phyloP scores from a whole-genome alignment of 2,113 vertebrate genomes.

The Speoplatyrhinus poulsoni region DNA sequence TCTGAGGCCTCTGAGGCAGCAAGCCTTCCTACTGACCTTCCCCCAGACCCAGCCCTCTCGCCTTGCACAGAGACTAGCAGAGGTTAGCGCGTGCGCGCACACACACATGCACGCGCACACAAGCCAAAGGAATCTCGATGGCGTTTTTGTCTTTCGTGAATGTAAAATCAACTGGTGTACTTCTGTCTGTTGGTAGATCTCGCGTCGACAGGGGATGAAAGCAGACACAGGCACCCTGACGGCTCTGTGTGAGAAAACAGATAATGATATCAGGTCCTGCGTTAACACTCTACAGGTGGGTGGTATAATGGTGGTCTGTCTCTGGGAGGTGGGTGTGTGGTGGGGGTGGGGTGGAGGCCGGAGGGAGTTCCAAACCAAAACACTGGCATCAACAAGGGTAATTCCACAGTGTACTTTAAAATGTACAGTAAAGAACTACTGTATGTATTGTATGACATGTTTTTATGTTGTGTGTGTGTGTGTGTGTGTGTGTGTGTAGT shows the following conservation, averaged over 20 bases:
- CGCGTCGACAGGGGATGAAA: conserved; percentile 80
- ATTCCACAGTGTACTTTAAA: not conserved
- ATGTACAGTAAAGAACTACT: too few species aligned
- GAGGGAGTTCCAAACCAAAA: too few species aligned
- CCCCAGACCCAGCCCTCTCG: conserved; percentile 85
- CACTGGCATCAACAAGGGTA: not conserved
- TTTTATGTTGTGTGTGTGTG: conserved; percentile 11
- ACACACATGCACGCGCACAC: not conserved
- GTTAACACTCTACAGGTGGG: conserved; percentile 93
- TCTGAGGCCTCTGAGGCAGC: conserved; percentile 87
- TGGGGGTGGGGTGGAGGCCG: too few species aligned
- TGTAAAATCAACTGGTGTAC: conserved; percentile 3
- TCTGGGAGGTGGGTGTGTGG: too few species aligned
- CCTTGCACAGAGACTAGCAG: conserved; percentile 87
- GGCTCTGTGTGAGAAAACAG: conserved; percentile 89
- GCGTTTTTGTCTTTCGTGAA: not conserved
- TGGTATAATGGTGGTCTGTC: not conserved
- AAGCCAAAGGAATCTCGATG: not conserved
- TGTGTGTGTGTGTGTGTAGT: conserved; percentile 71
- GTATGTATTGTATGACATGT: not conserved
- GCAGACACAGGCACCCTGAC: conserved; percentile 79
- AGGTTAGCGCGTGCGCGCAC: conserved; percentile 70
- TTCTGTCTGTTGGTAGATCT: conserved; percentile 72
- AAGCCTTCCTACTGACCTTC: conserved; percentile 85
- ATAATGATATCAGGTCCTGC: conserved; percentile 92